Conservation (phyloP, 2,797 vertebrate genomes). For the Acanthurus leucopareius region DNA sequence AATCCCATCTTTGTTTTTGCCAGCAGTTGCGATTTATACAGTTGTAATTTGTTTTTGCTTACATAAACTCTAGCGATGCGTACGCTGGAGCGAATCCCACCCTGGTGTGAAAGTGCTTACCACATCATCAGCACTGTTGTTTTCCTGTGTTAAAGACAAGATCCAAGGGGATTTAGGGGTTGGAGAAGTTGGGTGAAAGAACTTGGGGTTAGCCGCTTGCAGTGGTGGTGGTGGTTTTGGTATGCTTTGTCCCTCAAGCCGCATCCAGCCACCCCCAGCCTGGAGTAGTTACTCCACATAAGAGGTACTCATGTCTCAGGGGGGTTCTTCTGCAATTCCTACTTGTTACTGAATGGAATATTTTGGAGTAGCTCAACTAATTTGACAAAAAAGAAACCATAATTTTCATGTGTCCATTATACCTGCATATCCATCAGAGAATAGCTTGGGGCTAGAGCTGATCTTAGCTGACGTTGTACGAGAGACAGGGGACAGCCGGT, state of each 20-base stretch:
- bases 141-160: conserved; percentile 48
- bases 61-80: conserved; percentile 27
- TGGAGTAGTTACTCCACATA: neutral
- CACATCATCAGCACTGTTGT: conserved; percentile 53
- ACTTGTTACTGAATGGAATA: neutral
- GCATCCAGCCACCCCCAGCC: neutral
- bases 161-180: conserved; percentile 42
- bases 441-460: rapidly evolving
- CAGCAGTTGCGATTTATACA: conserved; percentile 41
- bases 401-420: neutral
- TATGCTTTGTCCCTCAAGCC: conserved; percentile 2
- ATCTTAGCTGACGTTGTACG: neutral
- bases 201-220: neutral
- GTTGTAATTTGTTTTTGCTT: conserved; percentile 57
- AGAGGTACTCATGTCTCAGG: neutral
- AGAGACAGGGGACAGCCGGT: neutral
- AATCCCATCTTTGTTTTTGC: conserved; percentile 30
- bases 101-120: conserved; percentile 50
- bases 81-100: conserved; percentile 30
- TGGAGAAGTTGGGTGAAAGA: conserved; percentile 21
- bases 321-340: neutral
- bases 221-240: conserved; percentile 9
- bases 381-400: neutral
- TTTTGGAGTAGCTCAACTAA: neutral
- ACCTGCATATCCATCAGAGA: neutral